Base-by-base conservation (phyloP, 2,797 vertebrate species). In the Masticophis lateralis region DNA sequence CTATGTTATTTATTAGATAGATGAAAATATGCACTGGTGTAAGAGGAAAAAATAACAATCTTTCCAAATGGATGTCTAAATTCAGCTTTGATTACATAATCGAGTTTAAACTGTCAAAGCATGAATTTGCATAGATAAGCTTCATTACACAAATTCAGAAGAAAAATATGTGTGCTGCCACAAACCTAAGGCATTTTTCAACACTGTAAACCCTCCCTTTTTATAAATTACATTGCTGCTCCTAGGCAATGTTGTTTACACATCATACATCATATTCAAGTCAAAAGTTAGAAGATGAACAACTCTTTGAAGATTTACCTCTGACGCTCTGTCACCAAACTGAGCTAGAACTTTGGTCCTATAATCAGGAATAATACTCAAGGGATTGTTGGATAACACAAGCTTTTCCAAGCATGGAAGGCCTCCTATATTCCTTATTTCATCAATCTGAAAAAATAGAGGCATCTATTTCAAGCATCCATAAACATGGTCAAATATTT, bases 321-420 rank as follows among this genome's bases (percentile, higher is more conserved):
- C 99, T 1, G 99, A 98, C 86, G 99, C 99, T 13, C 99, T 97
- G 94, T 99, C 99, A 93, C 99, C 99, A 94, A 99, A 99, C 97
- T 99, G 99, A 61, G 99, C 98, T 53, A 99, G 98, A 61, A 99
- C 98, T 97, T 99, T 99, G 95, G 99, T 99, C 96, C 99, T 98
- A 97, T 99, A 99, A 96, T 99, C 99, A 0, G 99, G 99, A 96
- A 99, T 98, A 97, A 99, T 99, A 97, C 98, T 99, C 96, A 99
- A 93, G 0, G 99, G 99, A 93, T 99, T 99, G 96, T 97, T 98
- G 90, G 97, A 97, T 89, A 99, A 97, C 59, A 97, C 94, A 93
- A 99, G 97, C 10, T 98, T 99, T 97, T 99, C 99, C 92, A 99
- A 97, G 96, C 99, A 99, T 0, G 99, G 99, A 11, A 99, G 98